Evolutionary conservation across 2,888 invertebrate species (phyloP).

Genomic region (Lamproptera curius): DNA sequence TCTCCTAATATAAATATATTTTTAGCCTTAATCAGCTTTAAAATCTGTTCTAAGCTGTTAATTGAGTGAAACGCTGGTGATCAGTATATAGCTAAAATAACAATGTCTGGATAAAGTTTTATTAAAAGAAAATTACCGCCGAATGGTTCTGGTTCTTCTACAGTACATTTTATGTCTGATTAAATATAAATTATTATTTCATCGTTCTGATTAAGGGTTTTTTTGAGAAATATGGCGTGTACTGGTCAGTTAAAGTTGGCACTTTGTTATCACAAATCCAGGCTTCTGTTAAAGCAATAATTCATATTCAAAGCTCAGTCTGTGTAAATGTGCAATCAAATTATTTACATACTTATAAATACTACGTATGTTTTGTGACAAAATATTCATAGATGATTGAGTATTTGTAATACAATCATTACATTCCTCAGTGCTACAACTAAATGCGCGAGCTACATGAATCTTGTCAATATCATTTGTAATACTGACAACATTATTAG

Average conservation of each 20-base stretch:
- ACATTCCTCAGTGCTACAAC: neutral
- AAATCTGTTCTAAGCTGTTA: too few relatives aligned
- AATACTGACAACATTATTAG: neutral
- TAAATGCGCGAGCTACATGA: neutral
- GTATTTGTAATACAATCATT: neutral
- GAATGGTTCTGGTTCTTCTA: too few relatives aligned
- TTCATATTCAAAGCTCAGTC: conserved; percentile 2
- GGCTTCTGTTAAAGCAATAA: neutral
- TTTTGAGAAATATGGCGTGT: neutral
- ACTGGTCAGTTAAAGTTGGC: neutral
- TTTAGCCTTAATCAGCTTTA: neutral
- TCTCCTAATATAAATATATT: neutral
- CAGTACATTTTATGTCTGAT: too few relatives aligned
- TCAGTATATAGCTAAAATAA: neutral
- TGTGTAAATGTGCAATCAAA: neutral
- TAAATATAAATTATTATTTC: neutral
- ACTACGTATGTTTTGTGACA: neutral
- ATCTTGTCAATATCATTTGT: neutral
- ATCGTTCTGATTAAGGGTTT: neutral
- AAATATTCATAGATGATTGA: neutral
- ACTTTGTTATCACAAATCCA: neutral
- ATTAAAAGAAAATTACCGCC: neutral
- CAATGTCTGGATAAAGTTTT: neutral
- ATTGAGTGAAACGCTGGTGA: too few relatives aligned
- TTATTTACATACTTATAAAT: conserved; percentile 1